Conservation (phyloP, 2,888 invertebrate genomes). For the Hyposoter didymator region DNA sequence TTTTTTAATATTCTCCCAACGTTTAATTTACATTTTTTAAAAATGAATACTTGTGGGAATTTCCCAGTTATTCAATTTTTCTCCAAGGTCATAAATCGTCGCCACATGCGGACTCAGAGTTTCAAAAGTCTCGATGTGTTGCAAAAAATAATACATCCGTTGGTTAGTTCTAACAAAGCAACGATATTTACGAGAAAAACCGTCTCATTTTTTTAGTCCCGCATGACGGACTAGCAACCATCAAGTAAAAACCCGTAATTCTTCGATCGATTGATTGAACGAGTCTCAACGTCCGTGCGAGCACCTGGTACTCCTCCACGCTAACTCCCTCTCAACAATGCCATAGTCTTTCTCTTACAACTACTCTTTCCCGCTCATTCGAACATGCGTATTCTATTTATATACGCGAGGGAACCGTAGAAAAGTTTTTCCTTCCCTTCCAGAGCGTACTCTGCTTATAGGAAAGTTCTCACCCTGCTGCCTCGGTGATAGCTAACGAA, state of each 20-base stretch:
- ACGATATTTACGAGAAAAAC: slow-evolving; percentile 48
- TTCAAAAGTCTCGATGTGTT: background rate
- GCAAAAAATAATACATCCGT: background rate
- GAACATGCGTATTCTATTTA: slow-evolving; percentile 52
- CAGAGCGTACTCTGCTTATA: slow-evolving; percentile 24
- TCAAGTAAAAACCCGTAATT: slow-evolving; percentile 48
- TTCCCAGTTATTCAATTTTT: background rate
- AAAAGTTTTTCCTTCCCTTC: slow-evolving; percentile 54
- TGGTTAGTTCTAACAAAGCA: background rate
- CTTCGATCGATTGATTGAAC: slow-evolving; percentile 77
- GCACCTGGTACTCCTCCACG: slow-evolving; percentile 77
- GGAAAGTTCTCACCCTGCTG: slow-evolving; percentile 18
- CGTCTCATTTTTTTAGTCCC: slow-evolving; percentile 25
- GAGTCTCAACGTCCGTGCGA: slow-evolving; percentile 74
- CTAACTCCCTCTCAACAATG: slow-evolving; percentile 64
- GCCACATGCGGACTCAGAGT: background rate
- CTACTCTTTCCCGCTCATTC: slow-evolving; percentile 2
- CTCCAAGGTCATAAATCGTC: background rate
- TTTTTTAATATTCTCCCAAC: background rate
- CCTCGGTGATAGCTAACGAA: slow-evolving; percentile 28
- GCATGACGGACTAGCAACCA: slow-evolving; percentile 6
- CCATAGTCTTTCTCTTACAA: slow-evolving; percentile 62
- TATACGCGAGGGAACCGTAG: slow-evolving; percentile 41
- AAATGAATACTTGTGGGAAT: background rate
- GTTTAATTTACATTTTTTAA: background rate